Percentiles rank a stretch among this genome's conserved stretches.
Evolutionary conservation across 2,888 invertebrate species (phyloP).

Genomic region (Stenolophus ochropezus): DNA sequence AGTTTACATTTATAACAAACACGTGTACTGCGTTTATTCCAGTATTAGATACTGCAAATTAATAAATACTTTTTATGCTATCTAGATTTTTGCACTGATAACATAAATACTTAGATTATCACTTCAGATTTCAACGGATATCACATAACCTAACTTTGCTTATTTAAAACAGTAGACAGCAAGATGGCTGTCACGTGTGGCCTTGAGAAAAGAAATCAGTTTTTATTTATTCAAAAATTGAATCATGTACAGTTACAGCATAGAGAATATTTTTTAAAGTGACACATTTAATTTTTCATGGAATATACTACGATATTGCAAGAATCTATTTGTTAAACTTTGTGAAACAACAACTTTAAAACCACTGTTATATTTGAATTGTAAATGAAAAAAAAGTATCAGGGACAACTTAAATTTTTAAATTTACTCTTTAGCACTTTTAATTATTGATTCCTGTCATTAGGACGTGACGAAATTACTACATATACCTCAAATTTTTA

Average conservation of each 20-base stretch:
- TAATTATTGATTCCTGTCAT: too few species aligned
- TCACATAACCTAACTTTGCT: slow-evolving; percentile 20
- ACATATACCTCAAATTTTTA: too few species aligned
- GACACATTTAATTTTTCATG: not conserved
- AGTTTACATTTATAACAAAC: slow-evolving; percentile 24
- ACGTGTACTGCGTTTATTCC: slow-evolving; percentile 2
- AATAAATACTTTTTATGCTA: not conserved
- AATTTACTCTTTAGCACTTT: not conserved
- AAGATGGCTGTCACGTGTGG: slow-evolving; percentile 14
- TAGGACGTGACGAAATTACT: too few species aligned
- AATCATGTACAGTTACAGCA: not conserved
- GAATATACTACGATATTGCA: too few species aligned
- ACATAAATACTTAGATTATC: slow-evolving; percentile 19
- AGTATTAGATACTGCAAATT: slow-evolving; percentile 21
- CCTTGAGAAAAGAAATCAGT: slow-evolving; percentile 8
- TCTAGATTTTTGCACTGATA: slow-evolving; percentile 33
- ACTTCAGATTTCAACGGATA: slow-evolving; percentile 15
- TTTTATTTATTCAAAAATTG: not conserved
- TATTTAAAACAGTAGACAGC: slow-evolving; percentile 4
- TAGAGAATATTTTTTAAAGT: not conserved
- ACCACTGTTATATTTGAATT: not conserved
- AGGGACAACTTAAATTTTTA: not conserved
- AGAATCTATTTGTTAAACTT: too few species aligned
- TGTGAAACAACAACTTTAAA: too few species aligned
- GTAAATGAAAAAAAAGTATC: not conserved